These are phyloP conservation scores for Phenacoccus solenopsis DNA, from an alignment of 1,140 invertebrate species.

Conservation along the genomic window DNA sequence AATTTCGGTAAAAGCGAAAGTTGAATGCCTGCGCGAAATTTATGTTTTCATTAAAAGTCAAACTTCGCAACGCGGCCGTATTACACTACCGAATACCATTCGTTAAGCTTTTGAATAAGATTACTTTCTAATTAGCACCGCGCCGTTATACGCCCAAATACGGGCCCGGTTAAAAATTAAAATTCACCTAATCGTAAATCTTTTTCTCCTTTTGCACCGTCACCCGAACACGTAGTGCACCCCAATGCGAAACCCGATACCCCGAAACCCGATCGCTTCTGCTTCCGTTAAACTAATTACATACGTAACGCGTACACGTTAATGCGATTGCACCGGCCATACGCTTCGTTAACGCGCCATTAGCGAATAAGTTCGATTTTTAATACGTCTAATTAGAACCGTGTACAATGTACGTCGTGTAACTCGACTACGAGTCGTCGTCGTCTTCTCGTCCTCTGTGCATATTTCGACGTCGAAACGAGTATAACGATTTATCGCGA, in stretches of 20 bases:
- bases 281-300: not conserved
- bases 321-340: not conserved
- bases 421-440: not conserved
- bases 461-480: not conserved
- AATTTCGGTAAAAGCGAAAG: not conserved
- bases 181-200: not conserved
- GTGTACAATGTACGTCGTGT: not conserved
- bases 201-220: not conserved
- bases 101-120: not conserved
- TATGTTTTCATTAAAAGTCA: constrained; percentile 3
- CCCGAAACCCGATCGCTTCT: not conserved
- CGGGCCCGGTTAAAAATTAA: not conserved
- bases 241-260: too few species aligned
- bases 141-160: not conserved
- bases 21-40: not conserved
- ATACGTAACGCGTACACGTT: not conserved
- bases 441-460: not conserved
- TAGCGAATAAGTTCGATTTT: not conserved
- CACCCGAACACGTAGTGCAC: too few species aligned
- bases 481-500: not conserved
- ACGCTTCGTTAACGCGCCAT: not conserved
- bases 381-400: not conserved
- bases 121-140: not conserved
- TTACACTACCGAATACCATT: not conserved
- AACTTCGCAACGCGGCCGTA: not conserved